These are phyloP conservation scores for Zaprionus gabonicus DNA, from an alignment of 1,140 invertebrate genomes.

Conservation along the genomic window DNA sequence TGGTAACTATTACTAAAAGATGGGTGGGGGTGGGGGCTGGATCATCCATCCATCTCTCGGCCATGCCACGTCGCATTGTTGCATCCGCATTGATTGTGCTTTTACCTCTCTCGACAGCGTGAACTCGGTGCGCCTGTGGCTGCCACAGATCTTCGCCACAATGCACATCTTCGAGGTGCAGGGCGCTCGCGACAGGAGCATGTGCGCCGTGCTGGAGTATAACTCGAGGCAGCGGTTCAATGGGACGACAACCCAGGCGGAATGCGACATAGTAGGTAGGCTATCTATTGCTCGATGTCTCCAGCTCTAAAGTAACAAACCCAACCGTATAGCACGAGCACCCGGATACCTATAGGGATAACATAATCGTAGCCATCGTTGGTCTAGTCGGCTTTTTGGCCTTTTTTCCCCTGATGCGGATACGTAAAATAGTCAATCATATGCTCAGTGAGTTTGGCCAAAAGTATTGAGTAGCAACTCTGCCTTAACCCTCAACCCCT, in stretches of 20 bases:
- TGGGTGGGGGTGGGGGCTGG: not conserved
- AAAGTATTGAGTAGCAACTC: not conserved
- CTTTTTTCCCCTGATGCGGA: conserved; percentile 59
- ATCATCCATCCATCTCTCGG: not conserved
- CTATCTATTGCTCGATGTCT: conserved; percentile 22
- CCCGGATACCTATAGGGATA: conserved; percentile 48
- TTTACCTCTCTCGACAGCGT: conserved; percentile 33
- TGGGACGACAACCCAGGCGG: conserved; percentile 12
- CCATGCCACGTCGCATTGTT: not conserved
- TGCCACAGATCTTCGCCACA: conserved; percentile 86
- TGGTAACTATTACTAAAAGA: conserved; percentile 33
- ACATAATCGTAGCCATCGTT: conserved; percentile 60
- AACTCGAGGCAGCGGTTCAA: conserved; percentile 16
- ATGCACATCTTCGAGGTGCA: conserved; percentile 84
- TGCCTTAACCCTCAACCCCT: not conserved
- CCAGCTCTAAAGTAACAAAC: conserved; percentile 63
- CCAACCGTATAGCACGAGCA: conserved; percentile 39
- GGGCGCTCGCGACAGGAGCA: conserved; percentile 85
- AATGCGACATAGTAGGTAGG: conserved; percentile 73
- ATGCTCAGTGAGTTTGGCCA: conserved; percentile 57
- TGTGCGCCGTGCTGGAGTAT: conserved; percentile 63
- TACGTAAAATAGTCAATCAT: conserved; percentile 43
- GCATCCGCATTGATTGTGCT: not conserved
- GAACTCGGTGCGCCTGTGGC: conserved; percentile 84
- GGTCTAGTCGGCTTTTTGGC: conserved; percentile 54